Conservation (phyloP, 2,113 vertebrate genomes). For the Guaruba guarouba region DNA sequence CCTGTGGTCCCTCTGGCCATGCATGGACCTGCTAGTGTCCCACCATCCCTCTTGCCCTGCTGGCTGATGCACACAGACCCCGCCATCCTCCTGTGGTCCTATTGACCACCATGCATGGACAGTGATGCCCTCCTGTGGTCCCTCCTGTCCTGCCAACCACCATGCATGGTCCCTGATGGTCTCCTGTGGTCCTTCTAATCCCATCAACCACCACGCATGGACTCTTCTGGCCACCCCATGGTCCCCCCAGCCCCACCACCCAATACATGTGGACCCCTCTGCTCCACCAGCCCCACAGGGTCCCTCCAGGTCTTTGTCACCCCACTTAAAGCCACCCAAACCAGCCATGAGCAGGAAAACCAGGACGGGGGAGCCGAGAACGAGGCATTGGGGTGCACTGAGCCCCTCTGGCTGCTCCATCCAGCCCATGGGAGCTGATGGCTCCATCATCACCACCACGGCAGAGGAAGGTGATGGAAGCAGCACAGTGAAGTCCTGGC, state of each 20-base stretch:
- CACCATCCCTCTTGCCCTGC: background rate
- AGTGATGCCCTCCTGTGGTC: background rate
- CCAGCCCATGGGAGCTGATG: background rate
- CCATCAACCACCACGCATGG: background rate
- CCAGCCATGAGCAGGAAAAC: background rate
- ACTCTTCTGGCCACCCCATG: background rate
- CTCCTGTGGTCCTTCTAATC: background rate
- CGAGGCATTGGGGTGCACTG: background rate
- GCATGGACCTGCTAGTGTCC: background rate
- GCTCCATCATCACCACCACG: background rate
- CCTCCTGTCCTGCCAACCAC: background rate
- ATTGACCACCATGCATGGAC: background rate
- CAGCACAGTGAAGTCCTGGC: background rate
- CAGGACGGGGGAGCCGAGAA: fast-evolving
- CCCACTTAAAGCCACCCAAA: background rate
- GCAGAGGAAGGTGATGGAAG: background rate
- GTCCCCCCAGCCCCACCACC: background rate
- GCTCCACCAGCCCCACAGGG: background rate
- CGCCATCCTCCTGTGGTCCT: background rate
- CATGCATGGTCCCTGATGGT: background rate
- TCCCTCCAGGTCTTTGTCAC: background rate
- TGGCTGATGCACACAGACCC: too few relatives aligned
- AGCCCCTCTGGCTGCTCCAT: background rate
- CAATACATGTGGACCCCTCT: background rate
- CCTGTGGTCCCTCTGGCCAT: too few relatives aligned